These are phyloP conservation scores for Trichacis sp. DNA, from an alignment of 2,888 invertebrate species.

Conservation along the genomic window DNA sequence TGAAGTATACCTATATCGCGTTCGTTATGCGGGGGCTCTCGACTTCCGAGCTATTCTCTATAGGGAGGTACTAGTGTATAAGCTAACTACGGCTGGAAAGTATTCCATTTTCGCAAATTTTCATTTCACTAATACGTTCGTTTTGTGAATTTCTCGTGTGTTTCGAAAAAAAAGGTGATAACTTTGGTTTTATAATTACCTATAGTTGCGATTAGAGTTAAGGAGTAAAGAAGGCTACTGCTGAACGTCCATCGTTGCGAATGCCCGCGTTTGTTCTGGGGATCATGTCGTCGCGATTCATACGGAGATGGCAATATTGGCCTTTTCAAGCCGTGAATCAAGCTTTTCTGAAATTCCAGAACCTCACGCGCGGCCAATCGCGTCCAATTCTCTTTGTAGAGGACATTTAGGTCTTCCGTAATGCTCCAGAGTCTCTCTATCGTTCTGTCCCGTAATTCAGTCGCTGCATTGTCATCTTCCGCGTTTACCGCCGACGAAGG, in stretches of 20 bases:
- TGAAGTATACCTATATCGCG: no score
- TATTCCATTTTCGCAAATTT: no score
- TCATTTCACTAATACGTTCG: no score
- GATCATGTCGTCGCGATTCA: conserved; percentile 53
- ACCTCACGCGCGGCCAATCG: conserved; percentile 88
- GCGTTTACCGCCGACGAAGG: conserved; percentile 47
- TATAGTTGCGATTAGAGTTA: conserved; percentile 94
- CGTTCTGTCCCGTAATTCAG: conserved; percentile 77
- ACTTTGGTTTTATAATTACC: conserved; percentile 74
- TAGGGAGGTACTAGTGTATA: no score
- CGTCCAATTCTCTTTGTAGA: conserved; percentile 94
- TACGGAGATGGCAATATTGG: conserved; percentile 54
- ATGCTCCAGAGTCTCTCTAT: conserved; percentile 88
- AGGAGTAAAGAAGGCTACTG: conserved; percentile 90
- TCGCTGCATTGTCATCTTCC: conserved; percentile 69
- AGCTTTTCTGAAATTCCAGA: conserved; percentile 81
- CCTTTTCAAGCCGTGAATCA: conserved; percentile 65
- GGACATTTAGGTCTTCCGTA: conserved; percentile 87
- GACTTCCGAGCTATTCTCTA: no score
- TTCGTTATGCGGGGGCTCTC: no score
- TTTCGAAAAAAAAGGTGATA: no score
- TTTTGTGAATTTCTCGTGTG: no score
- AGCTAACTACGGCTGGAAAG: no score
- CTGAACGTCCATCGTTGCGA: conserved; percentile 90
- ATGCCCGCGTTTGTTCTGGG: conserved; percentile 57